phyloP scores from a whole-genome alignment of 2,113 vertebrate species.

The Phalacrocorax aristotelis region DNA sequence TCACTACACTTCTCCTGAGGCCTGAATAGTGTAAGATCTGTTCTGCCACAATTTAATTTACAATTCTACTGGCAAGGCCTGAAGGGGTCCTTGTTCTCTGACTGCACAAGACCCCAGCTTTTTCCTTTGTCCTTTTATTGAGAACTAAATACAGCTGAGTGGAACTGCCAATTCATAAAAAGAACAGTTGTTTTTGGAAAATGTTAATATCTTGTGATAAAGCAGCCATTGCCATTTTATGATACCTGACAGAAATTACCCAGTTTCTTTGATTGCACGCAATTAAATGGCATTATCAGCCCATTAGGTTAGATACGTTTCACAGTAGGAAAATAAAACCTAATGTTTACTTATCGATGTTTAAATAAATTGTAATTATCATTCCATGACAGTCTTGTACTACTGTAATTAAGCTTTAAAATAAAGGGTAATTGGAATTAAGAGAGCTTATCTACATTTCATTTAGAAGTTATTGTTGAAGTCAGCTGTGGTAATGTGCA shows the following conservation, averaged over 20 bases:
- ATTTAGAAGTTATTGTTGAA: constrained; percentile 41
- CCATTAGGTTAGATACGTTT: constrained; percentile 55
- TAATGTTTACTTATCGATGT: constrained; percentile 48
- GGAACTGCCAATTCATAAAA: constrained; percentile 3
- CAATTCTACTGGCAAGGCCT: neutral
- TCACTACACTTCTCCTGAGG: neutral
- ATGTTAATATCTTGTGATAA: constrained; percentile 54
- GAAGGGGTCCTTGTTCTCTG: neutral
- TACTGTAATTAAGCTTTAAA: constrained; percentile 60
- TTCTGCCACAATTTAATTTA: neutral
- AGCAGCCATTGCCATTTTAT: constrained; percentile 41
- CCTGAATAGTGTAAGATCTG: neutral
- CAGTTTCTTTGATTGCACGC: constrained; percentile 34
- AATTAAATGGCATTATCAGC: constrained; percentile 50
- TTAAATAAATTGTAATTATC: constrained; percentile 62
- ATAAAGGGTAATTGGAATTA: constrained; percentile 54
- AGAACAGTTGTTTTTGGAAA: constrained; percentile 19
- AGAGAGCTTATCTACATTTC: constrained; percentile 38
- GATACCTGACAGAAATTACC: constrained; percentile 57
- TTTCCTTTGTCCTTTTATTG: neutral
- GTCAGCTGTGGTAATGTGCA: neutral
- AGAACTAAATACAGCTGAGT: neutral
- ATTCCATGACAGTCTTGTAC: constrained; percentile 22
- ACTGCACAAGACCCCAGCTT: neutral
- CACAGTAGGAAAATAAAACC: constrained; percentile 56